Base-by-base conservation (phyloP, 2,888 invertebrate species). In the Sesamia inferens region DNA sequence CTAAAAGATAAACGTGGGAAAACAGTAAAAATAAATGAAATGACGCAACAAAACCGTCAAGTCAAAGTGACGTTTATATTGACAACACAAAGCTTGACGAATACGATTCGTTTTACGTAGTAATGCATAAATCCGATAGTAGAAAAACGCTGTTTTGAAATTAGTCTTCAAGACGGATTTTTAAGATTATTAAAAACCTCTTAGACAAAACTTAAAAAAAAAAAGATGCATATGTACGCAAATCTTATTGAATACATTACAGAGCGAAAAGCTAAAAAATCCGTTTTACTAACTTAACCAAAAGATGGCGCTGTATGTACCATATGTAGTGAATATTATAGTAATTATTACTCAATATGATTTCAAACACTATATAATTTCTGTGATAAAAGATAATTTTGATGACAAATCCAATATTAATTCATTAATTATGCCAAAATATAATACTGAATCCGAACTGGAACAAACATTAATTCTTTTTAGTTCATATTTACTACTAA, bases 31-130 rank as follows among this genome's bases (percentile, higher is more conserved):
- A 85, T 85, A 85, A 86, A 88, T 81, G 80, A 85, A 88, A 88
- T 92, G 91, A 92, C 91, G 91, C 90, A 90, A 90, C 90, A 85
- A 80, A 84, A 82, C 82, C 88, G 90, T 90, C 90, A 88, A 77
- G 71, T 78, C 78, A 82, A 68, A 54, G 19, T 85, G 82, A 86
- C 81, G 62, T 83, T 72, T 57, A 5, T 48, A 59, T 67, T 76
- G 79, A 84, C 82, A 79, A 64, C 51, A 76, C 54, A 47, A 67
- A 58, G 57, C 66, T 75, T 74, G 75, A 61, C 51, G 57, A 61
- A 71, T 66, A 74, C 68, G 74, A 57, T 78, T 68, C 71, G 59
- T 65, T 77, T 14, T 61, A 84, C 22, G 61, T 67, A 66, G 16
- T 11, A 3, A 8, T n/a, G 22, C 19, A 8, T 42, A 42, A 11